phyloP scores from a whole-genome alignment of 2,113 vertebrate genomes.

The Halichoerus grypus region DNA sequence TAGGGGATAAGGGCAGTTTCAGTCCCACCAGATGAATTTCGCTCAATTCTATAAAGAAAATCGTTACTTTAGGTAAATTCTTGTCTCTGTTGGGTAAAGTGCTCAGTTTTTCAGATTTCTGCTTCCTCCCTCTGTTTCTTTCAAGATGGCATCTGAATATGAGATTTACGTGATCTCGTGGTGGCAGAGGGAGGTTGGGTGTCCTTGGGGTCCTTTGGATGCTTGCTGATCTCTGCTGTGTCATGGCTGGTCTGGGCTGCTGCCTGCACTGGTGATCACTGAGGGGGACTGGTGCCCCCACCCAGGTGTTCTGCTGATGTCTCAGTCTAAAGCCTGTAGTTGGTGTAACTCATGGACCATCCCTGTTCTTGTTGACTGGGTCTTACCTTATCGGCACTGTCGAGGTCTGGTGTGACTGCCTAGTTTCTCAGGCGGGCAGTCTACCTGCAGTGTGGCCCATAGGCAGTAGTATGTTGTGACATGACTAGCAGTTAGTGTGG shows the following conservation, averaged over 20 bases:
- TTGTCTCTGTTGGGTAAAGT: not conserved
- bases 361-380: not conserved
- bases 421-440: not conserved
- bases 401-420: not conserved
- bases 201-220: not conserved
- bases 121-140: not conserved
- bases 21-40: not conserved
- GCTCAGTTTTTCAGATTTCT: slow-evolving; percentile 9
- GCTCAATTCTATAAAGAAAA: slow-evolving; percentile 5
- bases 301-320: not conserved
- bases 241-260: not conserved
- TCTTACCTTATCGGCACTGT: not conserved
- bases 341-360: not conserved
- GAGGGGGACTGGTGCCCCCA: not conserved
- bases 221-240: not conserved
- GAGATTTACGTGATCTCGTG: not conserved
- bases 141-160: not conserved
- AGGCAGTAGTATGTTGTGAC: not conserved
- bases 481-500: not conserved
- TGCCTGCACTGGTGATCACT: not conserved
- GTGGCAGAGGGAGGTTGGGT: not conserved
- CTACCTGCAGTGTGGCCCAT: fast-evolving
- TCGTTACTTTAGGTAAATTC: not conserved
- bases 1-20: not conserved
- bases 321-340: not conserved